phyloP scores from a whole-genome alignment of 37 sponge, comb jelly and placozoan species.

The Tethya wilhelma region DNA sequence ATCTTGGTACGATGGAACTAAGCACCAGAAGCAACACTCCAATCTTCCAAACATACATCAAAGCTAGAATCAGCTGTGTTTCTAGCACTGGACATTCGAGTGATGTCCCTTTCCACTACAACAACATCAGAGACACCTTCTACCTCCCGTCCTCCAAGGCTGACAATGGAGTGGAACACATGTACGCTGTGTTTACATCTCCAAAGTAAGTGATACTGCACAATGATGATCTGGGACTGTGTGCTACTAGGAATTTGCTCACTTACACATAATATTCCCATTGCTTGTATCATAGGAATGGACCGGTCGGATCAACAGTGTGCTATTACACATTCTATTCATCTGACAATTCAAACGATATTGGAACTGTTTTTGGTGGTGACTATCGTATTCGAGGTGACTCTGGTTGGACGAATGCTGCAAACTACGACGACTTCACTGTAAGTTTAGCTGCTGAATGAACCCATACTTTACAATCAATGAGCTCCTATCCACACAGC shows the following conservation, averaged over 20 bases:
- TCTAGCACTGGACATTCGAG: background rate
- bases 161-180: background rate
- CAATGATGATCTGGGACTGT: background rate
- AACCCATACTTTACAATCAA: no score
- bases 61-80: conserved; percentile 53
- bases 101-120: conserved; percentile 49
- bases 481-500: no score
- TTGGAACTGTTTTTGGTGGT: conserved; percentile 44
- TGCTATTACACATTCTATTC: conserved; percentile 75
- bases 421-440: conserved; percentile 6
- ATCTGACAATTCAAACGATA: conserved; percentile 15
- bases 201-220: conserved; percentile 28
- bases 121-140: conserved; percentile 57
- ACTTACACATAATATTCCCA: background rate
- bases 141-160: conserved; percentile 7
- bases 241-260: background rate
- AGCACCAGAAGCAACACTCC: no score
- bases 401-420: background rate
- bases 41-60: conserved; percentile 49
- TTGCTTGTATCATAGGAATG: conserved; percentile 43
- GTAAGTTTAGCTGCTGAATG: conserved; percentile 10
- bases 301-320: conserved; percentile 82
- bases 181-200: conserved; percentile 70
- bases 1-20: background rate
- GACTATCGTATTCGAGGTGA: conserved; percentile 6